Evolutionary conservation across 2,888 invertebrate genomes (phyloP).

Genomic region (Pachydiplax longipennis): DNA sequence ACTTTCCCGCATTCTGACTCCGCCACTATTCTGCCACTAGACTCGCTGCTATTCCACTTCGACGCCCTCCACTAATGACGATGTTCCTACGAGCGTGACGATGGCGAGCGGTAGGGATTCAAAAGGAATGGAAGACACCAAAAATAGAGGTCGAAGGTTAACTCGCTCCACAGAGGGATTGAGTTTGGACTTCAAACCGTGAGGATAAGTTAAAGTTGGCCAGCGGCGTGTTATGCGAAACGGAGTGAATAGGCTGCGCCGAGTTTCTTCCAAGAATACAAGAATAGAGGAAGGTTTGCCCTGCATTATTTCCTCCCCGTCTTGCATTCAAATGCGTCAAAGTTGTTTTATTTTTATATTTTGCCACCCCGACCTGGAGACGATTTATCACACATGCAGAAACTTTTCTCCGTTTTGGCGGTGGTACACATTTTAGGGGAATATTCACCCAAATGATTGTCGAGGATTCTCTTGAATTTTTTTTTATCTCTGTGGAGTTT

Average conservation of each 20-base stretch:
- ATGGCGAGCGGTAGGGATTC: not conserved
- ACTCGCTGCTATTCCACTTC: not conserved
- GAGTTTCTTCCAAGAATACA: not conserved
- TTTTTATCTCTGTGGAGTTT: too few species aligned
- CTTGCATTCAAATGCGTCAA: too few species aligned
- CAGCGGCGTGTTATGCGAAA: not conserved
- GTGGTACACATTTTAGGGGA: too few species aligned
- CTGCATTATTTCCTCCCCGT: too few species aligned
- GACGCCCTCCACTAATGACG: slow-evolving; percentile 36
- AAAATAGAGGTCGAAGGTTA: not conserved
- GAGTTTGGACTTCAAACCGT: not conserved
- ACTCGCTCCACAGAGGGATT: not conserved
- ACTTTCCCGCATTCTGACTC: not conserved
- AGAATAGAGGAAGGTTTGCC: not conserved
- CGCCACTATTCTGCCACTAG: too few species aligned
- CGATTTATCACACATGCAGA: too few species aligned
- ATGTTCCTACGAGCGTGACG: not conserved
- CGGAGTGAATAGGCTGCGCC: not conserved
- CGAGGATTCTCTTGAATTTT: too few species aligned
- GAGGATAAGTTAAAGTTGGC: not conserved
- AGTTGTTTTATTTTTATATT: too few species aligned
- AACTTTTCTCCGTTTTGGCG: too few species aligned
- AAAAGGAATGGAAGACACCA: not conserved
- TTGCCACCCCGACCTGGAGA: too few species aligned
- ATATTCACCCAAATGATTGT: too few species aligned